Evolutionary conservation across 2,797 vertebrate species (phyloP), one percentile per base, ranked within the genome.

Genomic region (Micrastur ruficollis): DNA sequence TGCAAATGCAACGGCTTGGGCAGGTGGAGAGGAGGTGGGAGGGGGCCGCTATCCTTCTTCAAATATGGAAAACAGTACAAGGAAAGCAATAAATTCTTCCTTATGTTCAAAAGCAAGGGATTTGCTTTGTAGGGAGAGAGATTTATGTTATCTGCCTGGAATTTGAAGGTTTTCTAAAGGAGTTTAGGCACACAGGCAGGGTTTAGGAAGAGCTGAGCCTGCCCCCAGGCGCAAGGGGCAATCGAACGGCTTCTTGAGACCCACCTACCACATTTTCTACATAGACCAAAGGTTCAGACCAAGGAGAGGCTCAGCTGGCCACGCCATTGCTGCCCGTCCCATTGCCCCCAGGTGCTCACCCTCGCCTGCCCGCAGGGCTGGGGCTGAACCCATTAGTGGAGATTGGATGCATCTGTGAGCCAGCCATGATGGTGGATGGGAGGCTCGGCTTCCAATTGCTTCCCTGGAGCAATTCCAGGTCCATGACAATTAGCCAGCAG

Each of bases 61-160:
- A 91, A 93, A 81, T 49, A 68, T 7, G 21, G 76, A 32, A 76
- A 88, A 93, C 86, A 56, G 25, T 25, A 63, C 27, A 63, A 49
- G 55, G 40, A 84, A 66, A 87, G 87, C 74, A 95, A 68, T 70
- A 72, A 87, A 58, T 82, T 80, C 79, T 85, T 85, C 53, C 26
- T 8, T 5, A 0, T 10, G 67, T 53, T 91, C 87, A 82, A 87
- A 91, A 80, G 59, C 16, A 31, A 78, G 56, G 79, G 87, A 86
- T 95, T 93, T 95, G 47, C 52, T 93, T 80, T 93, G 56, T 71
- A 78, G 44, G 67, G 79, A 90, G 47, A 88, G 79, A 78, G 63
- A 93, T 95, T 89, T 59, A 44, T 20, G 65, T 71, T 79, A 80
- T 86, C 91, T 85, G 79, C 59, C 47, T 81, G 89, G 85, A 95